A percentile compares a stretch with the other conserved stretches of the same genome.
Conservation (phyloP, 2,113 vertebrate genomes). For the Candoia aspera region DNA sequence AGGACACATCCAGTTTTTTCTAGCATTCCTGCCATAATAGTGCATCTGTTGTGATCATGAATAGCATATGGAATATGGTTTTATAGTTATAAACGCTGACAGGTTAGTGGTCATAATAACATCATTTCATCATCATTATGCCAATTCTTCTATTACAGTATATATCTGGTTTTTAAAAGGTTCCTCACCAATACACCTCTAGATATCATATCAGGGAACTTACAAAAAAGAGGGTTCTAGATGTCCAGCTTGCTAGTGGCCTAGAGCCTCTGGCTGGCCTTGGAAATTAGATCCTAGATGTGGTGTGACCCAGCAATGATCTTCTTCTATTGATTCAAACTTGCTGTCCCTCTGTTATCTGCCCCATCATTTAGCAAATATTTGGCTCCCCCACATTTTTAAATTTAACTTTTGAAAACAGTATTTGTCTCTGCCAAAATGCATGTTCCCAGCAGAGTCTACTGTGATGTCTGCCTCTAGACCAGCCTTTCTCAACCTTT, state of each 20-base stretch:
- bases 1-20: neutral
- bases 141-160: neutral
- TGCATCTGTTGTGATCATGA: constrained; percentile 1
- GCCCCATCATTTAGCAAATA: neutral
- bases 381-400: neutral
- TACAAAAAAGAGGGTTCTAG: neutral
- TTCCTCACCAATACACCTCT: neutral
- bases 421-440: neutral
- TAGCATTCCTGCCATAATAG: neutral
- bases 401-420: neutral
- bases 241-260: neutral
- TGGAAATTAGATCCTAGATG: neutral
- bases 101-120: neutral
- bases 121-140: neutral
- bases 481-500: neutral
- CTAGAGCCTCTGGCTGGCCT: neutral
- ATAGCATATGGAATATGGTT: neutral
- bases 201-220: neutral
- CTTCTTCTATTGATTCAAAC: neutral
- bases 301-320: neutral
- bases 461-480: neutral
- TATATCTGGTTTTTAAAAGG: neutral
- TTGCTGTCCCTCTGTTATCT: too few species aligned
- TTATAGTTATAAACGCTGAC: neutral
- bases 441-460: neutral